A percentile compares a stretch with the other conserved stretches of the same genome.
phyloP scores from a whole-genome alignment of 2,113 vertebrate species.

The Mesitornis unicolor region DNA sequence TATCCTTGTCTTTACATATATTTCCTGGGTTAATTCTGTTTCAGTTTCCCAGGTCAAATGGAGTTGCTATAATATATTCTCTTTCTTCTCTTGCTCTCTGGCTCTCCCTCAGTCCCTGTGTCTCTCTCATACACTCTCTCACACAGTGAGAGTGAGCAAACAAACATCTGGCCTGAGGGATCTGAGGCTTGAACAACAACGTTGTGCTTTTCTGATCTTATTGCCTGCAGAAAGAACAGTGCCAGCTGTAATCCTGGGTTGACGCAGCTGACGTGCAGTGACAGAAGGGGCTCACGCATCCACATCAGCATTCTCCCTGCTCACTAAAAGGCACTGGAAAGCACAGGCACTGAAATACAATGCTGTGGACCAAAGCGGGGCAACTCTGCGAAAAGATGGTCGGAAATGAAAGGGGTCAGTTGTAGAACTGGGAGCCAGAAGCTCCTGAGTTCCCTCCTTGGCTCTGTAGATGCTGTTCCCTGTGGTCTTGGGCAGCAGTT shows the following conservation, averaged over 20 bases:
- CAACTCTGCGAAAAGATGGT: not conserved
- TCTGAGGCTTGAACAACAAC: not conserved
- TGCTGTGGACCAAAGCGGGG: not conserved
- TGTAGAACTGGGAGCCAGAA: not conserved
- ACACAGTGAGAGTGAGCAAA: not conserved
- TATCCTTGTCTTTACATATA: not conserved
- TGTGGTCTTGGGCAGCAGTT: not conserved
- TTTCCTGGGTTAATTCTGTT: constrained; percentile 12
- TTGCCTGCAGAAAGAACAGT: constrained; percentile 26
- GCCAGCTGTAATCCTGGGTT: constrained; percentile 33
- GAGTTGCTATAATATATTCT: not conserved
- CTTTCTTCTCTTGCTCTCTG: not conserved
- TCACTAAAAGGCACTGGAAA: not conserved
- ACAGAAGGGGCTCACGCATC: constrained; percentile 21
- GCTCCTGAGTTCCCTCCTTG: not conserved
- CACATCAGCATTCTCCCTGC: not conserved
- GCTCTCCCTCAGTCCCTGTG: not conserved
- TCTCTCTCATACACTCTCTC: not conserved
- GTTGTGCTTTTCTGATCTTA: constrained; percentile 37
- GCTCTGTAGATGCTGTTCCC: not conserved
- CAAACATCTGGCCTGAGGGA: constrained; percentile 28
- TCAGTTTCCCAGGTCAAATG: constrained; percentile 4
- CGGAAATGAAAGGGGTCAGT: not conserved
- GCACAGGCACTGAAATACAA: not conserved
- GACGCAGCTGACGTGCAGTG: not conserved